These are phyloP conservation scores for Aphelenchoides besseyi DNA, from an alignment of 1,140 invertebrate genomes.

Conservation along the genomic window DNA sequence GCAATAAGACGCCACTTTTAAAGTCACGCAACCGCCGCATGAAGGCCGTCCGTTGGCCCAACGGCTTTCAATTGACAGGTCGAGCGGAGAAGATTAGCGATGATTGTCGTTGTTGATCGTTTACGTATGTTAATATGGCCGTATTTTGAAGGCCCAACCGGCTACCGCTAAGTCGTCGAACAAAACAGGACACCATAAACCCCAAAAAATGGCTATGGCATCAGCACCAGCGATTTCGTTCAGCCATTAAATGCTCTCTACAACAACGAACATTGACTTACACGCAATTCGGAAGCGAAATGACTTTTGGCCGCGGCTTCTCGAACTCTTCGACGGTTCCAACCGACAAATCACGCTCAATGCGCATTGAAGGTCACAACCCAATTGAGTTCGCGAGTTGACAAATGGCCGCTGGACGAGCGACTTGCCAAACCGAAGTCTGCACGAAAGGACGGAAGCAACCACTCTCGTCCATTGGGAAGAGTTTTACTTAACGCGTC, in stretches of 20 bases:
- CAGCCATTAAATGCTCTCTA: too few relatives aligned
- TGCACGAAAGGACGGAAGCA: background rate
- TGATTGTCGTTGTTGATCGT: too few relatives aligned
- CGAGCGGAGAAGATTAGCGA: too few relatives aligned
- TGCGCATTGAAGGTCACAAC: background rate
- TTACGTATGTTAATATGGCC: too few relatives aligned
- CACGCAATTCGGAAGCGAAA: too few relatives aligned
- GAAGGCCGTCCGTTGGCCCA: too few relatives aligned
- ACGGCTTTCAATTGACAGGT: too few relatives aligned
- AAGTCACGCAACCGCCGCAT: background rate
- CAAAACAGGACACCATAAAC: constrained; percentile 1
- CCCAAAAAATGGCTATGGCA: too few relatives aligned
- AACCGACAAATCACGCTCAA: background rate
- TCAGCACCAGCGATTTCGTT: constrained; percentile 2
- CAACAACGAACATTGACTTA: too few relatives aligned
- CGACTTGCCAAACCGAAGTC: background rate
- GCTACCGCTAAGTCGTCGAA: too few relatives aligned
- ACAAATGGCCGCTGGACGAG: background rate
- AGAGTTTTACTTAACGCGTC: background rate
- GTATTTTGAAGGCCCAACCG: too few relatives aligned
- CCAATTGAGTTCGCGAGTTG: background rate
- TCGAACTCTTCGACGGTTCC: background rate
- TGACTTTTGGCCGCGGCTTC: too few relatives aligned
- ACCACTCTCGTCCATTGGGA: constrained; percentile 2
- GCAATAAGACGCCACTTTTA: background rate